Evolutionary conservation across 2,797 vertebrate genomes (phyloP).

Genomic region (Hirundo rustica): DNA sequence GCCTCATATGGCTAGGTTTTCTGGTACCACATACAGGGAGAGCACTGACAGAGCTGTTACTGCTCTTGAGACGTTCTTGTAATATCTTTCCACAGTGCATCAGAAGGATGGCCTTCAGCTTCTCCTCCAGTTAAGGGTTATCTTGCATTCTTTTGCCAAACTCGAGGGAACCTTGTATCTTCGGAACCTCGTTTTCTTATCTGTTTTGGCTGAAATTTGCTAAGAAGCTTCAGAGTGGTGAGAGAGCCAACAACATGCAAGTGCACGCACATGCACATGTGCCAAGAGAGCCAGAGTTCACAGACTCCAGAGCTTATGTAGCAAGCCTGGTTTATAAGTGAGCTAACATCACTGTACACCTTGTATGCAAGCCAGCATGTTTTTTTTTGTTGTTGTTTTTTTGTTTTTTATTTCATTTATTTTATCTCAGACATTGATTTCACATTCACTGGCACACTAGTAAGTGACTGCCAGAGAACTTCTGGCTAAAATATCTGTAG

Average conservation of each 20-base stretch:
- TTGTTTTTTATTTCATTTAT: background rate
- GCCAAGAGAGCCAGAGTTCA: background rate
- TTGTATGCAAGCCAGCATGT: background rate
- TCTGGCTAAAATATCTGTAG: background rate
- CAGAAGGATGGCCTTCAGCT: background rate
- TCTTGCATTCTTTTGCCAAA: background rate
- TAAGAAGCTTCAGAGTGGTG: background rate
- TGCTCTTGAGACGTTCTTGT: background rate
- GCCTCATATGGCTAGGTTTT: background rate
- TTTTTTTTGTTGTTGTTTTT: too few species aligned
- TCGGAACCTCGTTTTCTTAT: background rate
- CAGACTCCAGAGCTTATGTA: background rate
- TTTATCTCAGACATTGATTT: background rate
- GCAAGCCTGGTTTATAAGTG: background rate
- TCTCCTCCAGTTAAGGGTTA: background rate
- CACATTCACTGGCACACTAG: background rate
- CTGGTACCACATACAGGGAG: background rate
- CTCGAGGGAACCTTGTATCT: background rate
- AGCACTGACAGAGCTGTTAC: background rate
- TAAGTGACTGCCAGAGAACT: background rate
- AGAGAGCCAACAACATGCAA: rapidly evolving
- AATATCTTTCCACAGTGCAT: background rate
- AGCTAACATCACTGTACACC: background rate
- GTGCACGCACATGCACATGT: rapidly evolving
- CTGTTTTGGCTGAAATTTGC: background rate